Percentiles rank a stretch among this genome's conserved stretches.
These are phyloP conservation scores for Oncorhynchus keta DNA, from an alignment of 2,113 vertebrate species.

Conservation along the genomic window DNA sequence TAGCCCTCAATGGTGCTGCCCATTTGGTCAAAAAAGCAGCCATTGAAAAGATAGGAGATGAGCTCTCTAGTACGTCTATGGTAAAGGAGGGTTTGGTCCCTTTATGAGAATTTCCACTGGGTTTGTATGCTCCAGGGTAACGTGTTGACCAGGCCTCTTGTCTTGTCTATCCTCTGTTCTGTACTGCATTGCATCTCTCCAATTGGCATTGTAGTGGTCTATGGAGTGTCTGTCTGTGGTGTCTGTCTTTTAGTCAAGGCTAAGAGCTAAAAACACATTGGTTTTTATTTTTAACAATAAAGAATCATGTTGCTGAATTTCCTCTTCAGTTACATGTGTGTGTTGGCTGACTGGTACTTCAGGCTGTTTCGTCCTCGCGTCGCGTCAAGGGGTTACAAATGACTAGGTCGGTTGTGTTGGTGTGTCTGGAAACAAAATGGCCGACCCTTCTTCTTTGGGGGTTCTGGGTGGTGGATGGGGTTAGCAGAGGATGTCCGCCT, in stretches of 20 bases:
- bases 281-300: not conserved
- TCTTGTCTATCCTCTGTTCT: too few species aligned
- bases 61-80: too few species aligned
- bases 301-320: too few species aligned
- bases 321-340: not conserved
- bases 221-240: too few species aligned
- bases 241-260: too few species aligned
- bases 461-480: conserved; percentile 44
- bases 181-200: too few species aligned
- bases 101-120: not conserved
- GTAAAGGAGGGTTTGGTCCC: not conserved
- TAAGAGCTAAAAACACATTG: not conserved
- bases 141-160: not conserved
- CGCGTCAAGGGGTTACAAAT: conserved; percentile 36
- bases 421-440: conserved; percentile 36
- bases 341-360: conserved; percentile 18
- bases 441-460: conserved; percentile 17
- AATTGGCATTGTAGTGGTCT: too few species aligned
- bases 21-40: too few species aligned
- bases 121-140: not conserved
- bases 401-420: conserved; percentile 38
- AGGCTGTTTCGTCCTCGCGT: too few species aligned
- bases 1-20: too few species aligned
- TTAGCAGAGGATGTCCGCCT: conserved; percentile 95
- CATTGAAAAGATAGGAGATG: too few species aligned